Base-by-base conservation (phyloP, 2,797 vertebrate species). In the Acropternis orthonyx region DNA sequence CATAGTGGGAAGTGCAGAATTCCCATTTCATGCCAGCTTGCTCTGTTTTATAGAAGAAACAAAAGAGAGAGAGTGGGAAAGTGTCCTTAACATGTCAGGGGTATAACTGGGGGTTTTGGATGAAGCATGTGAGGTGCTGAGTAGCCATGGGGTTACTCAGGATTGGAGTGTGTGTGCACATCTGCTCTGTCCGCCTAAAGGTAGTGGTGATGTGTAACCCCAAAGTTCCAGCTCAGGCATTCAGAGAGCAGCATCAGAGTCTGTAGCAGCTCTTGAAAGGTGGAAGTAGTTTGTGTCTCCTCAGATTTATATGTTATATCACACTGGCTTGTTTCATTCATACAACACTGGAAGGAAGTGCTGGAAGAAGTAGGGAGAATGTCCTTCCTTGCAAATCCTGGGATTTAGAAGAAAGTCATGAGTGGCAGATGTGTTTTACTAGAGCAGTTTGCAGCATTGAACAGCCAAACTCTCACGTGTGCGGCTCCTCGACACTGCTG, bases 11-110 rank as follows among this genome's bases (percentile, higher is more conserved):
- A 77, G 24, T 11, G 30, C n/a, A 83, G 73, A 63, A 55, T 41
- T 94, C 36, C 69, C n/a, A 10, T 78, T 80, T 73, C 2, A 1
- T 69, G 28, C 36, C n/a, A 77, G 6, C 58, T 72, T 84, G 48
- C 26, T 79, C 21, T 76, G 1, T 52, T 78, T 43, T 28, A 7
- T 34, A 10, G 24, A 39, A 41, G 6, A 32, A 15, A 28, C 39
- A 22, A 21, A 20, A 19, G 12, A 32, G 5, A 32, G 5, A 8
- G 22, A 43, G 22, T 30, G n/a, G 14, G 28, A 10, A 20, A 39
- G 20, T 22, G 9, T 52, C 51, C 21, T 8, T 32, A 12, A 24
- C 1, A 2, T 27, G 12, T 41, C 0, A 0, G 17, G 82, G 74
- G 19, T 49, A 7, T 59, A 26, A 7, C 10, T 41, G 52, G 30